Evolutionary conservation across 2,113 vertebrate species (phyloP), one percentile per base, ranked within the genome.

Genomic region (Myiopsitta monachus): DNA sequence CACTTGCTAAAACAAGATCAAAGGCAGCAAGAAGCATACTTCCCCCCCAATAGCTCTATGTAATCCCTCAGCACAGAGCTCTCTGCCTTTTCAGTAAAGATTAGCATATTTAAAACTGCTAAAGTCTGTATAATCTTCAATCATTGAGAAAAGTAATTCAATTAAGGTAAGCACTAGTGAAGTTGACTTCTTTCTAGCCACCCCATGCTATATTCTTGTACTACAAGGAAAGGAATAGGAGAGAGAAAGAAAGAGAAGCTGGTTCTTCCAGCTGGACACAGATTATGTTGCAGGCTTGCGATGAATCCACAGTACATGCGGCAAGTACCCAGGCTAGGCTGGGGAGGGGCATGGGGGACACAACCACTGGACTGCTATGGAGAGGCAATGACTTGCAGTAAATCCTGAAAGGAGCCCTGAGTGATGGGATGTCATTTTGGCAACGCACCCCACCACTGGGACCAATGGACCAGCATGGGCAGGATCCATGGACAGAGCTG

Each of bases 61-160:
- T 96, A 96, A 96, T 94, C 93, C 85, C 95, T 73, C 85, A 66
- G 85, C 90, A 88, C 54, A 72, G 68, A 91, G 88, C 90, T 72
- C 88, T 27, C 92, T 85, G 80, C 77, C 83, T 97, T 95, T 95
- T 95, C 89, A 94, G 70, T 24, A 26, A 89, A 95, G 96, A 96
- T 97, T 96, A 96, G 75, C 92, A 85, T 92, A 92, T 92, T 90
- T 92, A 46, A 94, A 95, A 95, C 82, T 83, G 74, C 90, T 95
- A 83, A 96, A 96, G 78, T 94, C 86, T 76, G 73, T 91, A 78
- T 95, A 96, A 96, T 95, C 95, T 94, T 83, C 83, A 44, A 76
- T 84, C 94, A 88, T 73, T 74, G 80, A 89, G 78, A 91, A 94
- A 95, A 92, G 59, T 95, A 96, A 97, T 97, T 97, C 85, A 97